These are phyloP conservation scores for Saccostrea cuccullata DNA, from an alignment of 1,140 invertebrate genomes.

Conservation along the genomic window DNA sequence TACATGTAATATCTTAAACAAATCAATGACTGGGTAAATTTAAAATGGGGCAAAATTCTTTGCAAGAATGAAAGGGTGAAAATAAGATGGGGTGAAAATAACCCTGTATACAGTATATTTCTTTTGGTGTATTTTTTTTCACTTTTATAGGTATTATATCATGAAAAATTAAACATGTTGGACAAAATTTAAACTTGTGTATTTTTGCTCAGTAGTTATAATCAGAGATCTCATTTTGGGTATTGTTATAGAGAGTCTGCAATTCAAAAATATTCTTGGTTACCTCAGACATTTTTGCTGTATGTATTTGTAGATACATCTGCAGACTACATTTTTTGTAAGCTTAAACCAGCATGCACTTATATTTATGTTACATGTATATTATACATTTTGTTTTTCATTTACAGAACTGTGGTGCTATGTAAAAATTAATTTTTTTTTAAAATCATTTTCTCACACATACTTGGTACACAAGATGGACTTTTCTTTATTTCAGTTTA, in stretches of 20 bases:
- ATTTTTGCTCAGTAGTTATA: background rate
- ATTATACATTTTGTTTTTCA: background rate
- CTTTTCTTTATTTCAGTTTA: no score
- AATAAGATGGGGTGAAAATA: no score
- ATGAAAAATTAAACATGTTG: background rate
- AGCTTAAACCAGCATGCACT: background rate
- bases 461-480: no score
- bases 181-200: background rate
- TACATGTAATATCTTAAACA: no score
- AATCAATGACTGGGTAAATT: no score
- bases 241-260: background rate
- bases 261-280: background rate
- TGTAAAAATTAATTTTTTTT: no score
- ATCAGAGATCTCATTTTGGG: slow-evolving; percentile 3
- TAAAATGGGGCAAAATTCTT: no score
- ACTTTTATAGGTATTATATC: background rate
- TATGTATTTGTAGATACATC: background rate
- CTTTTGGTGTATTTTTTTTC: background rate
- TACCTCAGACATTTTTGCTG: background rate
- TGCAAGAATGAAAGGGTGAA: no score
- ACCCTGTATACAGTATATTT: no score
- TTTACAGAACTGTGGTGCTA: background rate
- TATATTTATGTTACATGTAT: background rate
- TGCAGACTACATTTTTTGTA: background rate
- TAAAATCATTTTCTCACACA: no score